Conservation (phyloP, 2,113 vertebrate genomes). For the Xiphophorus couchianus region DNA sequence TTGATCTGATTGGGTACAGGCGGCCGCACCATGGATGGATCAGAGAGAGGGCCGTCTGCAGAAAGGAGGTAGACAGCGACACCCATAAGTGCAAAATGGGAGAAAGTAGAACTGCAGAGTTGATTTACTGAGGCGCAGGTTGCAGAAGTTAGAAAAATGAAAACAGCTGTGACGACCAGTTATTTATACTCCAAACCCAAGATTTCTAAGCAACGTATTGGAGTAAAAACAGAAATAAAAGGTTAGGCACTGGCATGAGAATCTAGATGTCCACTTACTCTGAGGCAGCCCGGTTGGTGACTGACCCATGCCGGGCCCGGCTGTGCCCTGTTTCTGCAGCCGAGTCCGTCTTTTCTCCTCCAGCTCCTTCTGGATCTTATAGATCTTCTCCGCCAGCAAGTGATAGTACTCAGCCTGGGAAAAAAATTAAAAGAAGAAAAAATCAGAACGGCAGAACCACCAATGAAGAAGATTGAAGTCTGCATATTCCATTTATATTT, state of each 20-base stretch:
- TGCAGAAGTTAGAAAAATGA: background rate
- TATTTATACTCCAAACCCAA: background rate
- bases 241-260: background rate
- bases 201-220: too few species aligned
- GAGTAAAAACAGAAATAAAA: background rate
- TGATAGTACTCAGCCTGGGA: conserved; percentile 95
- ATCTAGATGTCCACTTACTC: conserved; percentile 81
- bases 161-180: background rate
- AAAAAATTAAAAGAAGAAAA: background rate
- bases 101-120: background rate
- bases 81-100: background rate
- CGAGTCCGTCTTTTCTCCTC: conserved; percentile 95
- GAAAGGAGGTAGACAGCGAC: conserved; percentile 6
- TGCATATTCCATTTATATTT: too few species aligned
- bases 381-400: conserved; percentile 95
- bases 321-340: conserved; percentile 92
- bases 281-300: conserved; percentile 83
- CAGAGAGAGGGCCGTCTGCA: conserved; percentile 90
- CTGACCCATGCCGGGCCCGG: conserved; percentile 78
- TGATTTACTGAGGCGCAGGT: background rate
- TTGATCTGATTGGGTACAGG: conserved; percentile 91
- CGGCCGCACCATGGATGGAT: conserved; percentile 88
- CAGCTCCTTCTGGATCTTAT: conserved; percentile 97
- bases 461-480: background rate
- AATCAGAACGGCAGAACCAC: too few species aligned